phyloP scores from a whole-genome alignment of 2,797 vertebrate genomes.

The Allobates femoralis region DNA sequence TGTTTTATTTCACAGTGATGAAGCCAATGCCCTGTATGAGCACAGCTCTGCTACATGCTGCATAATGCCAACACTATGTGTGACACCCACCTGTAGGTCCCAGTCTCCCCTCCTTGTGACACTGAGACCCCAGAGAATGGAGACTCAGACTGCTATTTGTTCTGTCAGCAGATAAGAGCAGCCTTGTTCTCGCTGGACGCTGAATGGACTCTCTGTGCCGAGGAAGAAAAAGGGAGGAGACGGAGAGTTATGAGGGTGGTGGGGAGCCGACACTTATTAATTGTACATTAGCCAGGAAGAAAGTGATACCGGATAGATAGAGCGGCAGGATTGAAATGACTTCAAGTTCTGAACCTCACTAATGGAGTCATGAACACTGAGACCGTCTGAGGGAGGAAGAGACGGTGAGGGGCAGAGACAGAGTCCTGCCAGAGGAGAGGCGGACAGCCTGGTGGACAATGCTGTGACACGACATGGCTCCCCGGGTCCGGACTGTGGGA shows the following conservation, averaged over 20 bases:
- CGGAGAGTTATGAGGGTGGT: neutral
- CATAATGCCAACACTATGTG: neutral
- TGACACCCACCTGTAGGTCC: conserved; percentile 40
- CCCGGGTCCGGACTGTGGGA: neutral
- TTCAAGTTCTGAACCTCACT: neutral
- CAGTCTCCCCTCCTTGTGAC: conserved; percentile 28
- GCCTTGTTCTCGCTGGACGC: conserved; percentile 52
- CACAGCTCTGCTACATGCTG: too few relatives aligned
- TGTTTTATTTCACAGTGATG: too few relatives aligned
- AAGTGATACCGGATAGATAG: neutral
- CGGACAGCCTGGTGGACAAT: neutral
- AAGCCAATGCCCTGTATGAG: too few relatives aligned
- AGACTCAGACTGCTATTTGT: conserved; percentile 50
- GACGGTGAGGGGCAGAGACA: neutral
- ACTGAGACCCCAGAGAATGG: conserved; percentile 25
- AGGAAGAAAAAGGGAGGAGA: conserved; percentile 11
- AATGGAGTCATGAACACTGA: neutral
- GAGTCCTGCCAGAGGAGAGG: neutral
- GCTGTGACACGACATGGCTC: neutral
- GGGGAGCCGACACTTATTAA: neutral
- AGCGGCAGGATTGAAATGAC: neutral
- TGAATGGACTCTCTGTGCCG: conserved; percentile 58
- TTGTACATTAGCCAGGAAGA: neutral
- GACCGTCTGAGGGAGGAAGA: neutral
- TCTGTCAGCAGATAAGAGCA: conserved; percentile 47